Evolutionary conservation across 2,113 vertebrate genomes (phyloP).

Genomic region (Chaenogobius annularis): DNA sequence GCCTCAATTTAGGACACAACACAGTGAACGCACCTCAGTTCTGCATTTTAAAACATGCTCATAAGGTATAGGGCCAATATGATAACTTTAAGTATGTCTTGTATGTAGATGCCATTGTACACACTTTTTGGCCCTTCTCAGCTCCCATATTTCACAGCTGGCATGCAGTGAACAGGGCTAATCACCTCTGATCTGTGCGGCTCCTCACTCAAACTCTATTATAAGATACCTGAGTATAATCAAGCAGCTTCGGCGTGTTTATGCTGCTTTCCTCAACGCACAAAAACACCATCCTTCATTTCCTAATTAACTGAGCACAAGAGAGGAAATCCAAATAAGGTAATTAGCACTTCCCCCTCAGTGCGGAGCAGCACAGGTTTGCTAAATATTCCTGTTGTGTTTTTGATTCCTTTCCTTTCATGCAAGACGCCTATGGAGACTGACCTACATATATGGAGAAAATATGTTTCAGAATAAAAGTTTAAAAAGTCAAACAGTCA

Average conservation of each 20-base stretch:
- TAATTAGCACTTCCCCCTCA: constrained; percentile 64
- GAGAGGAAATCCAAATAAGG: constrained; percentile 34
- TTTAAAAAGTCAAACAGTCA: background rate
- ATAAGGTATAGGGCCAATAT: background rate
- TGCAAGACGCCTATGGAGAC: background rate
- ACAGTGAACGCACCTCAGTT: too few relatives aligned
- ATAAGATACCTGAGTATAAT: constrained; percentile 54
- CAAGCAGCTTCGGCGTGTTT: constrained; percentile 25
- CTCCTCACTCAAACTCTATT: constrained; percentile 47
- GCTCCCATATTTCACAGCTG: background rate
- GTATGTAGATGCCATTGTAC: background rate
- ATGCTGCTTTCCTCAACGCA: constrained; percentile 36
- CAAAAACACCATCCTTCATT: constrained; percentile 53
- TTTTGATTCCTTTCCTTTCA: constrained; percentile 17
- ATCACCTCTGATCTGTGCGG: constrained; percentile 57
- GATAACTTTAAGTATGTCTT: background rate
- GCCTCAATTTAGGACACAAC: too few relatives aligned
- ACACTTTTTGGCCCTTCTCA: background rate
- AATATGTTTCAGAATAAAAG: constrained; percentile 53
- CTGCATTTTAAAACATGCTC: too few relatives aligned
- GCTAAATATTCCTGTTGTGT: constrained; percentile 52
- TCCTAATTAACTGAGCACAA: constrained; percentile 57
- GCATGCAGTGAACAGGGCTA: constrained; percentile 9
- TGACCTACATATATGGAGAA: constrained; percentile 53
- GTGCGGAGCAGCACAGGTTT: constrained; percentile 38